phyloP scores from a whole-genome alignment of 2,888 invertebrate species.

The Drepanosiphum platanoidis region DNA sequence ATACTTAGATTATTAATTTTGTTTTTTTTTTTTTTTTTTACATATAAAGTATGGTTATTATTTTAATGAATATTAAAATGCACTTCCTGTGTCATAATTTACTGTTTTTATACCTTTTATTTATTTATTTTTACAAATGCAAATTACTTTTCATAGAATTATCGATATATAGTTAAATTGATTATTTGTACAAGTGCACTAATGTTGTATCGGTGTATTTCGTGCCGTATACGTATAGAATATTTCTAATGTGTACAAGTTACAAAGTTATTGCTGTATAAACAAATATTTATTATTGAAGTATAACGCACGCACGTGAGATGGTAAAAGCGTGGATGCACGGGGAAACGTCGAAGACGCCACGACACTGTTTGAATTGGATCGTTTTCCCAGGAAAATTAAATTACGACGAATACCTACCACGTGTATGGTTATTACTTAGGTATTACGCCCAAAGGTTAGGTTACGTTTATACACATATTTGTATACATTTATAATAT shows the following conservation, averaged over 20 bases:
- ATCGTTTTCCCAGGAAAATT: too few species aligned
- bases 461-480: not conserved
- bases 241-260: not conserved
- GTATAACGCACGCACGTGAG: not conserved
- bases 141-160: constrained; percentile 17
- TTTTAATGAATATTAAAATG: constrained; percentile 51
- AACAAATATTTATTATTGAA: not conserved
- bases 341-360: not conserved
- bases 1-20: constrained; percentile 54
- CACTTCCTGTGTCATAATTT: constrained; percentile 19
- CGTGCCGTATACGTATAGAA: not conserved
- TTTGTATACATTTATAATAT: too few species aligned
- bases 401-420: not conserved
- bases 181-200: not conserved
- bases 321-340: not conserved
- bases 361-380: too few species aligned
- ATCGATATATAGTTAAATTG: not conserved
- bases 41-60: constrained; percentile 14
- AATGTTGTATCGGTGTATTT: not conserved
- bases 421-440: not conserved
- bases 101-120: constrained; percentile 3
- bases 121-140: constrained; percentile 9
- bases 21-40: constrained; percentile 22
- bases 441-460: not conserved
- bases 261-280: not conserved